Evolutionary conservation across 2,797 vertebrate species (phyloP).

Genomic region (Morus bassanus): DNA sequence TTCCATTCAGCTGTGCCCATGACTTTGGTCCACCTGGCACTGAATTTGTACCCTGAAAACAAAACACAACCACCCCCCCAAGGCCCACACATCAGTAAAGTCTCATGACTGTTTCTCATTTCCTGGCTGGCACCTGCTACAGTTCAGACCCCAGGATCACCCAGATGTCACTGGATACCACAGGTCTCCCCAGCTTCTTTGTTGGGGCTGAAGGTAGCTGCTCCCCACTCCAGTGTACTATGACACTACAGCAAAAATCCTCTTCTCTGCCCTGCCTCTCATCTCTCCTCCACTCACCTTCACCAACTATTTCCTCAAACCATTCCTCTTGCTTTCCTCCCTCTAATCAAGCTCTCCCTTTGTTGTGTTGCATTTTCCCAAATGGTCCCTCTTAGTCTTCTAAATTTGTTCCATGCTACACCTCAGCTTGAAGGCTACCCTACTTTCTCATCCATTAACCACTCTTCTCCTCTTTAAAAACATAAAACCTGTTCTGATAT

Average conservation of each 20-base stretch:
- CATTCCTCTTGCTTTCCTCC: background rate
- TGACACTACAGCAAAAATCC: background rate
- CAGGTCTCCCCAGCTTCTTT: background rate
- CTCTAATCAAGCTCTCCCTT: background rate
- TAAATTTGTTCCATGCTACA: background rate
- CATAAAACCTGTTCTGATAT: background rate
- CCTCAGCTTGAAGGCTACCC: background rate
- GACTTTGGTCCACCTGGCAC: slow-evolving; percentile 98
- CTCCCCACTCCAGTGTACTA: background rate
- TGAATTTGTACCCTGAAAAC: slow-evolving; percentile 90
- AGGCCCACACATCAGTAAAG: background rate
- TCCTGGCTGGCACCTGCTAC: background rate
- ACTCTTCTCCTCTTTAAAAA: background rate
- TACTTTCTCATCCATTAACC: background rate
- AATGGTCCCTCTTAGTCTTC: background rate
- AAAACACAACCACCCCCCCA: background rate
- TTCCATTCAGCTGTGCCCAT: slow-evolving; percentile 99
- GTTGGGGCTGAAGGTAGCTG: background rate
- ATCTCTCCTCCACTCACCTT: background rate
- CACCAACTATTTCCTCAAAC: background rate
- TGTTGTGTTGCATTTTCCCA: background rate
- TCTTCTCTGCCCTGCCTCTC: background rate
- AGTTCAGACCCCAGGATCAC: background rate
- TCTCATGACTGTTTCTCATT: background rate
- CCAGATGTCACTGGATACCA: background rate